Base-by-base conservation (phyloP, 2,113 vertebrate genomes). In the Phainopepla nitens region DNA sequence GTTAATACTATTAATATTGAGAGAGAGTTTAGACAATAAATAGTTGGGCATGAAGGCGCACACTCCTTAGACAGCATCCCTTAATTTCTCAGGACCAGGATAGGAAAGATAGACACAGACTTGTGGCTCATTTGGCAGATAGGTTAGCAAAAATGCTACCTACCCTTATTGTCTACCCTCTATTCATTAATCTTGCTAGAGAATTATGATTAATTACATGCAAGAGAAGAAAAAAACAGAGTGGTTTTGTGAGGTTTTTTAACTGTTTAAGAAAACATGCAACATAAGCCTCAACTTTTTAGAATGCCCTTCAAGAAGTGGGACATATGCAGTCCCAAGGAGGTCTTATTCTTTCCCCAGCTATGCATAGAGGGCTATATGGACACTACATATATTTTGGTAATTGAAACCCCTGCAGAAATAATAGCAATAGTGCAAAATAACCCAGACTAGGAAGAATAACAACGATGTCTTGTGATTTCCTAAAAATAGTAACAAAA, bases 271-370 rank as follows among this genome's bases (percentile, higher is more conserved):
- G 33, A 86, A 80, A 66, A 18, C 7, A 19, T 58, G 62, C 47
- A 41, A 28, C 6, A 8, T 28, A 49, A 54, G 11, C 13, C 21
- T 90, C 27, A 10, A 0, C 80, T 92, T 86, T 86, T 70, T 60
- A 66, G 56, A 66, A 47, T 54, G 7, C 9, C 14, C 24, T 81
- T 73, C 27, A 31, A n/a, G 11, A 61, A 44, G 22, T 31, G 41
- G 36, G 33, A 25, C 0, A 1, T 15, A 33, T 1, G 1, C 13
- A 64, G 54, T 61, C 62, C 36, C 21, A 47, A 62, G 64, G 51
- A 78, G 20, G 12, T 73, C 27, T 61, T 54, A 10, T 20, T 78
- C 44, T 81, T 86, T 89, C 31, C 51, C 29, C 51, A 23, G 33
- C 56, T n/a, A 3, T 56, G 13, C 3, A 1, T 9, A 20, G 41